Base-by-base conservation (phyloP, 2,113 vertebrate genomes). In the Alligator sinensis region DNA sequence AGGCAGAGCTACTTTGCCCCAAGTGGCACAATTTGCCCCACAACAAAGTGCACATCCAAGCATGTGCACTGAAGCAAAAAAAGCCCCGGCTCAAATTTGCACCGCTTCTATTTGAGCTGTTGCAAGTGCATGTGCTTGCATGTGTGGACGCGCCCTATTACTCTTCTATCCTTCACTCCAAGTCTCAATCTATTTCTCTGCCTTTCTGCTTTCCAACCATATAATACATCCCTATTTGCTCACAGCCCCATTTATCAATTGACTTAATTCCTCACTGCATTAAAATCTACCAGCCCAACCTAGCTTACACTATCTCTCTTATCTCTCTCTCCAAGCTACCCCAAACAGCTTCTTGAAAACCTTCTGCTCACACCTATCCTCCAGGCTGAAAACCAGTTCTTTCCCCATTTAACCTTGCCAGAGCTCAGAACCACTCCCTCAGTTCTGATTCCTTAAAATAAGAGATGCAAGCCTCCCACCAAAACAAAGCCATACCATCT, bases 331-430 rank as follows among this genome's bases (percentile, higher is more conserved):
- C 93, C 78, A 70, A 93, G 55, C 92, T 59, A 80, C 91, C 89
- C 92, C 94, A 96, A 96, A 66, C 30, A 87, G 61, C 61, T 96
- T 96, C 95, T 93, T 85, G 92, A 87, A 95, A 96, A 87, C 78
- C 78, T 91, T 66, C 27, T 0, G 75, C 78, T 92, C 94, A 96
- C 94, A 86, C 96, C 95, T 96, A 80, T 86, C 61, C 94, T 91
- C 78, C 75, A 92, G 95, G 95, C 93, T 94, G 91, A 87, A 87
- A 91, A 70, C 38, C 34, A 54, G 66, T 80, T 47, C 61, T 96
- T 78, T 84, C 92, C 87, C 91, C 61, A 61, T 28, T 86, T 96
- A 92, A 97, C 96, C 94, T 84, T 61, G 28, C 61, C 3, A 47
- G 64, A 84, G 78, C 89, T 89, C 82, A 84, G 34, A 75, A 86